Conservation (phyloP, 2,888 invertebrate genomes). For the Melanostoma mellinum region DNA sequence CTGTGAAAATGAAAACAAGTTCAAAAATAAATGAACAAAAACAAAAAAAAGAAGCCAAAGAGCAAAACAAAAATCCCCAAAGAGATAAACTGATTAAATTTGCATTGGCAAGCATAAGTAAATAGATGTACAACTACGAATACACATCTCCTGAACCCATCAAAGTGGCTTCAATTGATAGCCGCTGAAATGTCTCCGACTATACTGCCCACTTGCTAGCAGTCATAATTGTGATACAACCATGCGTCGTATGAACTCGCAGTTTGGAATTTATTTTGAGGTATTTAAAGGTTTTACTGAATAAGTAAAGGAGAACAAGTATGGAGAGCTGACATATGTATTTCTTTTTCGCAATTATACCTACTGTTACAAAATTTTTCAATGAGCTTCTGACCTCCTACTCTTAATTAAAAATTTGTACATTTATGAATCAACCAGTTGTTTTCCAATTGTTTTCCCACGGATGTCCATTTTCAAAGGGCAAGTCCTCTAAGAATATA, state of each 20-base stretch:
- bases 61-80: background rate
- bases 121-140: conserved; percentile 4
- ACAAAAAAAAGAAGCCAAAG: background rate
- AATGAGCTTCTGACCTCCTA: too few species aligned
- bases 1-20: conserved; percentile 55
- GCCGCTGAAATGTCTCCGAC: conserved; percentile 31
- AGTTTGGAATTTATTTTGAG: too few species aligned
- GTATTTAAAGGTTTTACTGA: too few species aligned
- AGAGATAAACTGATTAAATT: conserved; percentile 46
- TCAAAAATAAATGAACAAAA: conserved; percentile 9
- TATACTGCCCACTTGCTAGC: background rate
- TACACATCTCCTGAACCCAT: conserved; percentile 16
- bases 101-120: conserved; percentile 38
- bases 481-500: too few species aligned
- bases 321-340: too few species aligned
- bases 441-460: too few species aligned
- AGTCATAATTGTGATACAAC: background rate
- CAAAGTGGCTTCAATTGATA: conserved; percentile 48
- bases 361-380: too few species aligned
- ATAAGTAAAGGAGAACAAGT: too few species aligned
- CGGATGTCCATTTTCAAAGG: too few species aligned
- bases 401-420: too few species aligned
- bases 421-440: too few species aligned
- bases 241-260: background rate
- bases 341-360: too few species aligned